These are phyloP conservation scores for Platerodrilus igneus DNA, from an alignment of 2,888 invertebrate species.

Conservation along the genomic window DNA sequence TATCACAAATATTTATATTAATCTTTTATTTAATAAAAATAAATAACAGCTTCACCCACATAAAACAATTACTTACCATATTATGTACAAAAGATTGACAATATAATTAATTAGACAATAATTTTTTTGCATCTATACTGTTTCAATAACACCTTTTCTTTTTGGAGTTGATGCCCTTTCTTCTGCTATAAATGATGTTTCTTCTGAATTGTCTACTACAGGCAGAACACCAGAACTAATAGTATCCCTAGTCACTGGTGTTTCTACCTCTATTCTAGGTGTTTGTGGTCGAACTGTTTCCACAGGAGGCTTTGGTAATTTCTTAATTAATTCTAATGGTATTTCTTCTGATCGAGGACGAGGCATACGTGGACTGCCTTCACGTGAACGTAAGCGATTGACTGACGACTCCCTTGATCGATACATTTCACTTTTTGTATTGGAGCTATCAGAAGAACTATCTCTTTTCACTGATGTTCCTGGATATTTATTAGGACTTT, in stretches of 20 bases:
- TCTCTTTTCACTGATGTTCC: conserved; percentile 24
- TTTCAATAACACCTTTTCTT: conserved; percentile 51
- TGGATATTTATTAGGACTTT: conserved; percentile 38
- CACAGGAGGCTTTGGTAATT: conserved; percentile 51
- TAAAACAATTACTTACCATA: conserved; percentile 1
- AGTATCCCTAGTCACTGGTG: conserved; percentile 22
- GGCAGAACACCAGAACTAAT: conserved; percentile 32
- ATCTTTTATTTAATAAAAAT: too few relatives aligned
- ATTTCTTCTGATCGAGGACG: conserved; percentile 76
- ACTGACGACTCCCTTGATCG: conserved; percentile 36
- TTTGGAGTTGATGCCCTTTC: conserved; percentile 42
- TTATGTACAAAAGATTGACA: conserved; percentile 4
- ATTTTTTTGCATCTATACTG: too few relatives aligned
- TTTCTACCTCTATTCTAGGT: conserved; percentile 33
- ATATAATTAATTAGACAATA: too few relatives aligned
- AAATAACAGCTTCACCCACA: too few relatives aligned
- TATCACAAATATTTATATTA: too few relatives aligned
- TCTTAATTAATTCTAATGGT: conserved; percentile 72
- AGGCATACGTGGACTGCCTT: conserved; percentile 67
- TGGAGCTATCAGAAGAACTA: conserved; percentile 28
- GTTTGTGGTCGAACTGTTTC: conserved; percentile 49
- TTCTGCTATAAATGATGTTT: conserved; percentile 72
- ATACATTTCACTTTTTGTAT: conserved; percentile 22
- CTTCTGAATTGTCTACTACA: conserved; percentile 56
- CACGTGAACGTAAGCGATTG: conserved; percentile 56